A percentile compares a stretch with the other conserved stretches of the same genome.
Evolutionary conservation across 1,140 invertebrate species (phyloP).

Genomic region (Eurosta solidaginis): DNA sequence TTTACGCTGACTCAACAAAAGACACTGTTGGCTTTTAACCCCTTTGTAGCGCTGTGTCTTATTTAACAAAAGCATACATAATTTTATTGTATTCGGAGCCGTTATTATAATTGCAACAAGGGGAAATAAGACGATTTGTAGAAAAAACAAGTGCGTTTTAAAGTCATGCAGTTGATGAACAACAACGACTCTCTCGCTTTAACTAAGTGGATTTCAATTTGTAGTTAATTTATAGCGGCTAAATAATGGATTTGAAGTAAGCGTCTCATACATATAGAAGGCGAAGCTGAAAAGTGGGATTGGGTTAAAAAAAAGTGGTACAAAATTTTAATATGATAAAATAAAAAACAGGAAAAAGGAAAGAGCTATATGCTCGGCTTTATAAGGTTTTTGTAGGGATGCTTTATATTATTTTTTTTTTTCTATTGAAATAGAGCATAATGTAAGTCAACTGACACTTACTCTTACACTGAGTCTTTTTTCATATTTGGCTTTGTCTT

Average conservation of each 20-base stretch:
- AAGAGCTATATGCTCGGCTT: not conserved
- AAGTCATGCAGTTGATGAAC: not conserved
- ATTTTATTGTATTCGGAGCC: not conserved
- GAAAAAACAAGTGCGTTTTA: not conserved
- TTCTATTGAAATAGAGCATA: not conserved
- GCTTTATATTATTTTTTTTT: not conserved
- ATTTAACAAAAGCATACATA: not conserved
- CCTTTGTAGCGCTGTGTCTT: not conserved
- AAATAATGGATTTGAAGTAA: not conserved
- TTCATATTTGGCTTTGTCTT: not conserved
- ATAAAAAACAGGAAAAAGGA: no score
- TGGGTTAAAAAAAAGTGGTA: not conserved
- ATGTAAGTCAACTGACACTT: not conserved
- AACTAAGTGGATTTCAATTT: slow-evolving; percentile 20
- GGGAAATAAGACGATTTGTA: not conserved
- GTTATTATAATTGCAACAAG: not conserved
- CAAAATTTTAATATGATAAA: not conserved
- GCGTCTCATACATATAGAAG: not conserved
- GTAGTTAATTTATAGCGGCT: not conserved
- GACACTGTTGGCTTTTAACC: not conserved
- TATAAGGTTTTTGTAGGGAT: no score
- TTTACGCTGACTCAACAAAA: not conserved
- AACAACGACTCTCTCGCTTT: not conserved
- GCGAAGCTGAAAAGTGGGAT: not conserved
- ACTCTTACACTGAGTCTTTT: not conserved